Conservation (phyloP, 1,140 invertebrate species). For the Protaetia brevitarsis region DNA sequence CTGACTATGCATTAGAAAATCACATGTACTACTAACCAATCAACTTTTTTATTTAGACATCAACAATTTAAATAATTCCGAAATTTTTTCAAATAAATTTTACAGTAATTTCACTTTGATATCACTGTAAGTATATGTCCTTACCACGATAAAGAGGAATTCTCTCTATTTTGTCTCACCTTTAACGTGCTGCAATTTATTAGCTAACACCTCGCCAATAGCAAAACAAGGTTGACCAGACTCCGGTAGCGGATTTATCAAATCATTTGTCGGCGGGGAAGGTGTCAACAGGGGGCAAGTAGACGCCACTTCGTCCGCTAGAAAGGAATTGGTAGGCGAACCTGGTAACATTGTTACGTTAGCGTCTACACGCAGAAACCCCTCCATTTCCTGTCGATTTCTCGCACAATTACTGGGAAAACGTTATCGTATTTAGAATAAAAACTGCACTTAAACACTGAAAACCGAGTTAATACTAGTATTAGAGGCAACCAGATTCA, state of each 20-base stretch:
- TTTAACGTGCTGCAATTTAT: constrained; percentile 46
- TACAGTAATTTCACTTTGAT: too few relatives aligned
- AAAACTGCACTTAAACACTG: not conserved
- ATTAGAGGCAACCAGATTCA: not conserved
- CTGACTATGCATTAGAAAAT: too few relatives aligned
- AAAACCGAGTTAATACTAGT: not conserved
- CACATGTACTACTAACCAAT: too few relatives aligned
- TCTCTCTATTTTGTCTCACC: too few relatives aligned
- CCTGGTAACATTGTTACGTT: constrained; percentile 29
- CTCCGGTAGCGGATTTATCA: constrained; percentile 52
- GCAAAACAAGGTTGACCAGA: constrained; percentile 34
- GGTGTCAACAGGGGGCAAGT: constrained; percentile 55
- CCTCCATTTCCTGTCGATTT: constrained; percentile 39
- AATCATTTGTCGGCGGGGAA: constrained; percentile 50
- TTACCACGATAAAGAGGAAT: too few relatives aligned
- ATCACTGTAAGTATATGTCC: too few relatives aligned
- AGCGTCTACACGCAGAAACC: constrained; percentile 35
- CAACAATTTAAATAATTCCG: too few relatives aligned
- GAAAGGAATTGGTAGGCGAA: constrained; percentile 43
- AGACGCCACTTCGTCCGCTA: constrained; percentile 55
- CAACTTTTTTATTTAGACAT: too few relatives aligned
- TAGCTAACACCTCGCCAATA: constrained; percentile 42
- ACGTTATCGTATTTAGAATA: not conserved
- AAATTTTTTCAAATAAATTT: too few relatives aligned
- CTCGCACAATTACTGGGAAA: not conserved